Percentiles rank a stretch among this genome's conserved stretches.
Evolutionary conservation across 37 sponge, comb jelly and placozoan species (phyloP).

Genomic region (Halisarca cf. caerulea): DNA sequence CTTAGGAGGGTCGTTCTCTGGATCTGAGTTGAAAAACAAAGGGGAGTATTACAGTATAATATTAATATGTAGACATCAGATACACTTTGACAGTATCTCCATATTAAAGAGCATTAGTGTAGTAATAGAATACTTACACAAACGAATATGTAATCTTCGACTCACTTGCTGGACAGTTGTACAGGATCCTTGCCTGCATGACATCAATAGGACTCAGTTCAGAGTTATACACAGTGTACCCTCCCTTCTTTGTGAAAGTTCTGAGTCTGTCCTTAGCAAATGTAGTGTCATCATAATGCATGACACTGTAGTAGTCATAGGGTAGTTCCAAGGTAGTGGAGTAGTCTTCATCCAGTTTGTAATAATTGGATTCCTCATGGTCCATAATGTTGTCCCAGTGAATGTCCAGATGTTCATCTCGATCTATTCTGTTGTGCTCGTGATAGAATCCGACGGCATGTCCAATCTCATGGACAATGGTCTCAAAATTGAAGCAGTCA

Average conservation of each 20-base stretch:
- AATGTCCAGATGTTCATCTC: constrained; percentile 50
- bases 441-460: constrained; percentile 74
- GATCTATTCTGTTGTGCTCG: constrained; percentile 63
- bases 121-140: background rate
- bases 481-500: constrained; percentile 22
- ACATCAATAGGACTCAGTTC: constrained; percentile 16
- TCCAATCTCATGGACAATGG: constrained; percentile 66
- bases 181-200: background rate
- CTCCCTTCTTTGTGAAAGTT: background rate
- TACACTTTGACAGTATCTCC: too few relatives aligned
- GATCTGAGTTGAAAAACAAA: too few relatives aligned
- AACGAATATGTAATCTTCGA: background rate
- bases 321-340: background rate
- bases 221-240: background rate
- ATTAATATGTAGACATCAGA: too few relatives aligned
- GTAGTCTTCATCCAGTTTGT: background rate
- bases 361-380: background rate
- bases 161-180: constrained; percentile 18
- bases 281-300: background rate
- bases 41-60: too few relatives aligned
- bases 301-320: background rate
- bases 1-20: constrained; percentile 7
- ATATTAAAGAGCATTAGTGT: too few relatives aligned
- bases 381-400: constrained; percentile 32
- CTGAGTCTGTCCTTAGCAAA: background rate